phyloP scores from a whole-genome alignment of 2,113 vertebrate species.

The Brachionichthys hirsutus region DNA sequence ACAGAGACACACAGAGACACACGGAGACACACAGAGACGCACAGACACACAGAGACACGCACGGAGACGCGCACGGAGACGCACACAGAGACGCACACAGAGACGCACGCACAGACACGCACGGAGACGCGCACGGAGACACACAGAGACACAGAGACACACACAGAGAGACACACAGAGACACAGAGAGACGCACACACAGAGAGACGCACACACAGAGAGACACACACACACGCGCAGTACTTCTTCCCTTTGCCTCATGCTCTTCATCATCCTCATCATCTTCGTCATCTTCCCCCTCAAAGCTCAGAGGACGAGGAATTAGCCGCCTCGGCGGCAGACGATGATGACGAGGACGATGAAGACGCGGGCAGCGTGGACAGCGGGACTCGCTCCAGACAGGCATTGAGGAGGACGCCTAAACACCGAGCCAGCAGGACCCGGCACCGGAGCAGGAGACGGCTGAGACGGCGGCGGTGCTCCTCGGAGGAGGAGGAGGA shows the following conservation, averaged over 20 bases:
- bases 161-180: too few relatives aligned
- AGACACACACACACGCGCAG: background rate
- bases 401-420: slow-evolving; percentile 15
- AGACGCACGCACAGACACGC: background rate
- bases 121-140: too few relatives aligned
- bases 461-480: slow-evolving; percentile 70
- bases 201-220: background rate
- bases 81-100: too few relatives aligned
- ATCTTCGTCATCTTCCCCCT: background rate
- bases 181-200: background rate
- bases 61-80: too few relatives aligned
- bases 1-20: background rate
- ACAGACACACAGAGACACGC: background rate
- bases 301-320: slow-evolving; percentile 89
- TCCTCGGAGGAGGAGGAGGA: slow-evolving; percentile 72
- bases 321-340: slow-evolving; percentile 86
- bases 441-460: slow-evolving; percentile 78
- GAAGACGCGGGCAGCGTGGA: slow-evolving; percentile 81
- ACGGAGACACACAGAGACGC: background rate
- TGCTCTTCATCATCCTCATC: background rate
- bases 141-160: background rate
- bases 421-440: slow-evolving; percentile 59
- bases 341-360: slow-evolving; percentile 87
- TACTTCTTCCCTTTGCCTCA: background rate
- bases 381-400: slow-evolving; percentile 74